Evolutionary conservation across 2,113 vertebrate species (phyloP), one percentile per base, ranked within the genome.

Genomic region (Piprites chloris): DNA sequence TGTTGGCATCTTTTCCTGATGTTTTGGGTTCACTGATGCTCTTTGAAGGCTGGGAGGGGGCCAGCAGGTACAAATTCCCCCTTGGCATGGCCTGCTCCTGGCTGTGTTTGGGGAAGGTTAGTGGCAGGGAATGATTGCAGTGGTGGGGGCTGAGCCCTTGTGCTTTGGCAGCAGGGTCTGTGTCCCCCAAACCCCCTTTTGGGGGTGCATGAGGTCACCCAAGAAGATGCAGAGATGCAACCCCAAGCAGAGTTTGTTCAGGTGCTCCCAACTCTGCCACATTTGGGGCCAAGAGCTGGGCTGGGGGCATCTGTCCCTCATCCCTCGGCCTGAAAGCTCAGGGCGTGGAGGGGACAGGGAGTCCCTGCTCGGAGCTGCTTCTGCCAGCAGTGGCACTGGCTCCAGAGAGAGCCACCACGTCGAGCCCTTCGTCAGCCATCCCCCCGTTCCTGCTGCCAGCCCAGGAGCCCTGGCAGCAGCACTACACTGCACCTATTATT

Each of bases 251-350:
- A 13, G 2, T 24, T 87, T 61, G 6, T 50, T 39, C 3, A 5
- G 7, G 3, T 22, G 14, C 19, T 61, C 35, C 62, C 59, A n/a
- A 1, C 3, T 2, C 39, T 9, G 2, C 16, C 5, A 9, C 6
- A 11, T 46, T 55, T 7, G 20, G 30, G 22, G 53, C 55, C 22
- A 27, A 33, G 49, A 73, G 30, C 68, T 8, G 35, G 0, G 4
- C 14, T n/a, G 41, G 41, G 35, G 11, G 0, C 23, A 22, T 13
- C 73, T 12, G 0, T 16, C 42, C 56, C 22, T 4, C 3, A 0
- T 39, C 50, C 67, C 11, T 4, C 22, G 1, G 35, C 73, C 69
- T 10, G 1, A 35, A 61, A 49, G 0, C 9, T 0, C 3, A 1
- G 10, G 44, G 44, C 20, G 46, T 7, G 28, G 62, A 30, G 53